Conservation (phyloP, 2,797 vertebrate species). For the Sebastes trivittatus region DNA sequence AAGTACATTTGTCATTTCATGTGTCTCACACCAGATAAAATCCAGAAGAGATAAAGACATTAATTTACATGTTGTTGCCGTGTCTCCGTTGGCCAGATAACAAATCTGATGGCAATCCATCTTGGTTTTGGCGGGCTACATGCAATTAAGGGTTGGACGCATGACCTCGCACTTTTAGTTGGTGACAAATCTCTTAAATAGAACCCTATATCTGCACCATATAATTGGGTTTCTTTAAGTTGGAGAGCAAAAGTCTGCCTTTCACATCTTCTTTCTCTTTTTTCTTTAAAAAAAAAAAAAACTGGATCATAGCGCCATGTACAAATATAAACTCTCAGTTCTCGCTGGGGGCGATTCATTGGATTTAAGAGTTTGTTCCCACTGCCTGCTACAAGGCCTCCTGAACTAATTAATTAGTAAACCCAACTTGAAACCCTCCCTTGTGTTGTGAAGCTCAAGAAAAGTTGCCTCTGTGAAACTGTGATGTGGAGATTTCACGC, state of each 20-base stretch:
- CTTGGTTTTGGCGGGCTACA: not conserved
- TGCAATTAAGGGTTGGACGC: not conserved
- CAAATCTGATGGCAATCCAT: too few species aligned
- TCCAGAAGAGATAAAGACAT: not conserved
- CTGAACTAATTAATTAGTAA: conserved; percentile 45
- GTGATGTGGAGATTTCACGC: not conserved
- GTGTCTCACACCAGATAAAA: not conserved
- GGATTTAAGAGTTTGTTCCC: conserved; percentile 25
- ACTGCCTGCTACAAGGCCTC: conserved; percentile 10
- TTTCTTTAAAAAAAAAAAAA: not conserved
- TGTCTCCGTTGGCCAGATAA: not conserved
- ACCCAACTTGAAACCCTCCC: conserved; percentile 21
- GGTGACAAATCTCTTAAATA: not conserved
- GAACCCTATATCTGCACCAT: not conserved
- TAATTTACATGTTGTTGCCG: not conserved
- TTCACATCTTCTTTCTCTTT: not conserved
- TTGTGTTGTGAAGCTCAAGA: not conserved
- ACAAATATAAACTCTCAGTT: conserved; percentile 36
- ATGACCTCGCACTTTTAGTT: not conserved
- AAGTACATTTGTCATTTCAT: not conserved
- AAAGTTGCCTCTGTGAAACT: conserved; percentile 1
- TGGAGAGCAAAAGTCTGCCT: not conserved
- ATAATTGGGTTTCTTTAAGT: not conserved
- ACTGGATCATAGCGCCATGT: conserved; percentile 4
- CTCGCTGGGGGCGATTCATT: conserved; percentile 2